Base-by-base conservation (phyloP, 1,140 invertebrate species). In the Monomorium pharaonis region DNA sequence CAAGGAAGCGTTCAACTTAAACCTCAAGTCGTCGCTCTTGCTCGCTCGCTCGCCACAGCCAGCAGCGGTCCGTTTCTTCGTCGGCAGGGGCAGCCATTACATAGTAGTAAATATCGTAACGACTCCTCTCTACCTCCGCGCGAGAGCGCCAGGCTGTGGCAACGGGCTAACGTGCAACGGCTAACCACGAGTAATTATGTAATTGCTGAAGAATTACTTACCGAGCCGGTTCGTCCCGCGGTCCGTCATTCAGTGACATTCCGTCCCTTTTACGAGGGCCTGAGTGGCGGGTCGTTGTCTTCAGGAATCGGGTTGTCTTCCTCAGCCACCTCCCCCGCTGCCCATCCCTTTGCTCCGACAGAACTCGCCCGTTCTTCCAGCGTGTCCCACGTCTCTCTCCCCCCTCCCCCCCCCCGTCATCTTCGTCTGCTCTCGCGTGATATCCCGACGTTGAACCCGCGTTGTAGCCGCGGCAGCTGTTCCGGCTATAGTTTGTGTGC, bases 61-160 rank as follows among this genome's bases (percentile, higher is more conserved):
- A 62, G 72, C 56, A 62, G 72, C 89, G 90, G 91, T 80, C 67
- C 78, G 91, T 92, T 92, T 91, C 90, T 91, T 90, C 86, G 77
- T 86, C 80, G 85, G 84, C 91, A 94, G 92, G 87, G 91, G 88
- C 92, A 91, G 89, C 93, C 92, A 95, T 95, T 95, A 95, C 93
- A 93, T 93, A 95, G 94, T 95, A 94, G 94, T 95, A 95, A 95
- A 95, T 95, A 95, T 95, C 93, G 92, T 94, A 95, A 95, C 94
- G 93, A 95, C 94, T 93, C 78, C 77, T 90, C 89, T 77, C 58
- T 37, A 44, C 88, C 88, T 83, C 63, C 30, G 80, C 75, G 65
- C 63, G 47, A 84, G 54, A 75, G 70, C 85, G 86, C 75, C 75
- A 42, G 67, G 74, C 60, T 44, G 47, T 6, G n/a, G 37, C 47